Evolutionary conservation across 92 coral and sea anemone genomes (phyloP).

Genomic region (Porites cylindrica): DNA sequence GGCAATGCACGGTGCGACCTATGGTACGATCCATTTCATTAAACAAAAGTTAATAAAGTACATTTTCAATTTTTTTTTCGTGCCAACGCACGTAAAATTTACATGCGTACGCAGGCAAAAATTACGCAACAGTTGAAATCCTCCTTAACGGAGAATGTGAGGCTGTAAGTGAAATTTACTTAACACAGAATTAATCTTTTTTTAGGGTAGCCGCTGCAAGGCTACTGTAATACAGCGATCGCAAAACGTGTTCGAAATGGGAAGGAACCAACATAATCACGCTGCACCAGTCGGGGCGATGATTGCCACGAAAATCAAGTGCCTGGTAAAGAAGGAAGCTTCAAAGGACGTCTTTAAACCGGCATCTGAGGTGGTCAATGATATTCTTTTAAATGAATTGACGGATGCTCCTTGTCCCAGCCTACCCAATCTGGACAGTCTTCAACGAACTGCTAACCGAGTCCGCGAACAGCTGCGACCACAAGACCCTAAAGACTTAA

Average conservation of each 20-base stretch:
- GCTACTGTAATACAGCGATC: not conserved
- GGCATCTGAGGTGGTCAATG: slow-evolving; percentile 43
- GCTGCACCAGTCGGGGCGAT: not conserved
- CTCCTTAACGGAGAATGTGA: no score
- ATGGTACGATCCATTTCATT: not conserved
- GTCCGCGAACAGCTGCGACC: slow-evolving; percentile 44
- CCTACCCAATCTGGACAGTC: slow-evolving; percentile 17
- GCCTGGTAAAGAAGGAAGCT: slow-evolving; percentile 16
- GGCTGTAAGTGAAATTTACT: no score
- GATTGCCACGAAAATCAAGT: slow-evolving; percentile 22
- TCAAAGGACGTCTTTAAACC: slow-evolving; percentile 33
- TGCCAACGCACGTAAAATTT: no score
- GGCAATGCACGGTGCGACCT: slow-evolving; percentile 7
- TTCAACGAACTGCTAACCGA: slow-evolving; percentile 42
- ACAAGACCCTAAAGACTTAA: slow-evolving; percentile 46
- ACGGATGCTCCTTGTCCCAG: slow-evolving; percentile 41
- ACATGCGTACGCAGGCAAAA: no score
- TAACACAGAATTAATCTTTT: no score
- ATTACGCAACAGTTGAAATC: no score
- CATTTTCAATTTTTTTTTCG: no score
- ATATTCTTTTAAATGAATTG: slow-evolving; percentile 16
- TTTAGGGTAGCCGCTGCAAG: no score
- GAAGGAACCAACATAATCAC: no score
- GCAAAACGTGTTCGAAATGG: no score
- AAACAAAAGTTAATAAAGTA: no score